Percentiles rank a stretch among this genome's conserved stretches.
Evolutionary conservation across 2,797 vertebrate genomes (phyloP).

Genomic region (Champsocephalus esox): DNA sequence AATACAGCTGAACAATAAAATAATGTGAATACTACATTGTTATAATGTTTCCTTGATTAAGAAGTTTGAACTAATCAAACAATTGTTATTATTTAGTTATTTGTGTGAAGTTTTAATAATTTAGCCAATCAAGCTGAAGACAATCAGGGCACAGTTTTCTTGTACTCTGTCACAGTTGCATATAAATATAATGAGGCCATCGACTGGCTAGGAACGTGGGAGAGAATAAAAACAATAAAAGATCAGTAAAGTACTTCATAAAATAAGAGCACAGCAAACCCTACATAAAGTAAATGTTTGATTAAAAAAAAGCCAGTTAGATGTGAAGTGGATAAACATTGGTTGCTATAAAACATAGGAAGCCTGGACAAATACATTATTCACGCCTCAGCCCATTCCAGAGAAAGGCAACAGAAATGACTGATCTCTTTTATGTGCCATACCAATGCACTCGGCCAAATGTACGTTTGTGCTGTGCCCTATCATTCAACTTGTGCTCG

Average conservation of each 20-base stretch:
- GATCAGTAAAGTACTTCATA: not conserved
- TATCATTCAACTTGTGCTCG: constrained; percentile 37
- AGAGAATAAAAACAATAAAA: constrained; percentile 4
- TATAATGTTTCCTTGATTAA: constrained; percentile 36
- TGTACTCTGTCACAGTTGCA: constrained; percentile 3
- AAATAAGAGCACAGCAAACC: not conserved
- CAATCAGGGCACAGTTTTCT: constrained; percentile 28
- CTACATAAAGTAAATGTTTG: not conserved
- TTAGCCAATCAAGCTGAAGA: constrained; percentile 47
- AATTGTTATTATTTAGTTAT: constrained; percentile 30
- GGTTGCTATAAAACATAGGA: not conserved
- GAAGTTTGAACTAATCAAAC: constrained; percentile 36
- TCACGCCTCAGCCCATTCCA: not conserved
- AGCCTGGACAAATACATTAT: not conserved
- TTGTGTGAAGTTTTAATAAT: constrained; percentile 8
- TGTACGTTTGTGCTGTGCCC: constrained; percentile 10
- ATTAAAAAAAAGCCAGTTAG: not conserved
- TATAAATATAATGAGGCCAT: constrained; percentile 3
- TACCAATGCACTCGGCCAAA: not conserved
- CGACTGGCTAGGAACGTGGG: not conserved
- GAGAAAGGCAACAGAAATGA: not conserved
- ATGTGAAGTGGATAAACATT: not conserved
- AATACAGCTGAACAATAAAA: constrained; percentile 14
- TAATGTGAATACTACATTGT: constrained; percentile 18
- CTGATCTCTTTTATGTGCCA: not conserved